These are phyloP conservation scores for Chironomus striatipennis DNA, from an alignment of 1,140 invertebrate genomes.

Conservation along the genomic window DNA sequence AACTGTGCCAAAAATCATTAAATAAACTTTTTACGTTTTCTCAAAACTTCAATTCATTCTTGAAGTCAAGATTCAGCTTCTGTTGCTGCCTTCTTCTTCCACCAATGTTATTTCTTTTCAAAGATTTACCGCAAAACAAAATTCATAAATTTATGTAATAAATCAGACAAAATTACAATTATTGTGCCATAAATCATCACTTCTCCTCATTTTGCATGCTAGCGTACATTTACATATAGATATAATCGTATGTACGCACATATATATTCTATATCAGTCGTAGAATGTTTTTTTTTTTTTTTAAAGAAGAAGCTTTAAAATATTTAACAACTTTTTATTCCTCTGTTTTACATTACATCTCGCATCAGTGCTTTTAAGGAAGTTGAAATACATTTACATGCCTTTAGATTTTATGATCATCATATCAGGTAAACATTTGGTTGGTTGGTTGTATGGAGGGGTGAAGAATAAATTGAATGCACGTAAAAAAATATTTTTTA, in stretches of 20 bases:
- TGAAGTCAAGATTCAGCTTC: too few species aligned
- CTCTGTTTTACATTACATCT: background rate
- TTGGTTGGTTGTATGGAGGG: background rate
- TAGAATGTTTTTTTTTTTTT: too few species aligned
- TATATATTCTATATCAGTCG: too few species aligned
- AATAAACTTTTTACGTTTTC: too few species aligned
- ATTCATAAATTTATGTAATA: constrained; percentile 4
- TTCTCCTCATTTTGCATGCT: too few species aligned
- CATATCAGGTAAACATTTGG: background rate
- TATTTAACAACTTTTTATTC: background rate
- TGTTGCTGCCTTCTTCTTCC: too few species aligned
- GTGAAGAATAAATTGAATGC: background rate
- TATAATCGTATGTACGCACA: too few species aligned
- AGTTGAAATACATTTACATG: constrained; percentile 2
- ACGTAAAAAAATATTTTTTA: background rate
- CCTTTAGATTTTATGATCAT: constrained; percentile 9
- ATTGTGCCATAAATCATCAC: constrained; percentile 7
- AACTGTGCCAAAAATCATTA: too few species aligned
- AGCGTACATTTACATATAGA: too few species aligned
- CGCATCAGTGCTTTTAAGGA: background rate
- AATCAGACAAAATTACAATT: constrained; percentile 14
- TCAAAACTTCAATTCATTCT: too few species aligned
- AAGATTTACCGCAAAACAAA: constrained; percentile 1
- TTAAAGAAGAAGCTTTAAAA: constrained; percentile 10
- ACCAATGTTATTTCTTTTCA: background rate